Conservation (phyloP, 2,888 invertebrate genomes). For the Leptopilina drosophilae region DNA sequence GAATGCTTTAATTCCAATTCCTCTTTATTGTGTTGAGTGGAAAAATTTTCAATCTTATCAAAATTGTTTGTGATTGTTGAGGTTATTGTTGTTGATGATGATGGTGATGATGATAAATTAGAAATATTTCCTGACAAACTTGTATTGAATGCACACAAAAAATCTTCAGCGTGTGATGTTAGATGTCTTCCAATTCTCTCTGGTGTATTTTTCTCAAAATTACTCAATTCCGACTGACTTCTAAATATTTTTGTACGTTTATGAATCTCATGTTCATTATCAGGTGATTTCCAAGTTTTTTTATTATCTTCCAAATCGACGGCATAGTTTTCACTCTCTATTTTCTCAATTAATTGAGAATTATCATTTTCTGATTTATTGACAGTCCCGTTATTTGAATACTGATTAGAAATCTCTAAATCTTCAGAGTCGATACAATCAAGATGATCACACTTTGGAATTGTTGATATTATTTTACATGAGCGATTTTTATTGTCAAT, state of each 20-base stretch:
- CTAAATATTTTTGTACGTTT: conserved; percentile 28
- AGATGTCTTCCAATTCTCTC: conserved; percentile 62
- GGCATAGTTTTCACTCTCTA: background rate
- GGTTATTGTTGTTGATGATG: too few relatives aligned
- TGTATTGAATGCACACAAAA: conserved; percentile 68
- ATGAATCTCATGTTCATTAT: background rate
- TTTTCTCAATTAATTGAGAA: background rate
- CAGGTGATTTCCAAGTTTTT: conserved; percentile 20
- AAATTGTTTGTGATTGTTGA: background rate
- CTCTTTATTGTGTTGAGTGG: conserved; percentile 13
- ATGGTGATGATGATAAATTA: conserved; percentile 20
- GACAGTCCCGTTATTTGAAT: background rate
- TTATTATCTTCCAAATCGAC: background rate
- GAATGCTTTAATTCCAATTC: background rate
- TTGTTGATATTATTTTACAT: conserved; percentile 68
- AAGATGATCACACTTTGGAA: conserved; percentile 68
- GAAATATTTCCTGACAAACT: conserved; percentile 50
- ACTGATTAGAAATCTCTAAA: conserved; percentile 13
- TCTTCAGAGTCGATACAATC: conserved; percentile 31
- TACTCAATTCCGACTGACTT: conserved; percentile 65
- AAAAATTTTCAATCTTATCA: conserved; percentile 28
- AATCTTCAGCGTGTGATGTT: conserved; percentile 63
- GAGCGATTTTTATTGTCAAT: conserved; percentile 34
- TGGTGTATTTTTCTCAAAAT: conserved; percentile 63
- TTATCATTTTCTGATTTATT: conserved; percentile 9